A percentile compares a stretch with the other conserved stretches of the same genome.
These are phyloP conservation scores for Luperina nickerlii DNA, from an alignment of 2,888 invertebrate species.

Conservation along the genomic window DNA sequence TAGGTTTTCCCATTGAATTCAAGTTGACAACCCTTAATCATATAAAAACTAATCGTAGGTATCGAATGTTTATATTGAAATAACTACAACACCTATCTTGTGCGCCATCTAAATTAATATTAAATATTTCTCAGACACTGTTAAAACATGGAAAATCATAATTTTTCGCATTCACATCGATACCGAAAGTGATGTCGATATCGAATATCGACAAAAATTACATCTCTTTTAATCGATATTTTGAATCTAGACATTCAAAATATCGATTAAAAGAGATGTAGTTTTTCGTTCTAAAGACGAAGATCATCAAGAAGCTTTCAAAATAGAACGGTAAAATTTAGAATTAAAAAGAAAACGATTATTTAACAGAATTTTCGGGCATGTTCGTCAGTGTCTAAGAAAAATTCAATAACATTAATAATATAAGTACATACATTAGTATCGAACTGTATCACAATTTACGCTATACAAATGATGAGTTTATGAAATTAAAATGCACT, in stretches of 20 bases:
- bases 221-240: background rate
- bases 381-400: slow-evolving; percentile 22
- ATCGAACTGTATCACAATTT: slow-evolving; percentile 56
- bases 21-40: slow-evolving; percentile 45
- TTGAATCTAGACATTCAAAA: too few species aligned
- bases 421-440: slow-evolving; percentile 50
- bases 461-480: slow-evolving; percentile 35
- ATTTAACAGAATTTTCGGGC: background rate
- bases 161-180: background rate
- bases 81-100: slow-evolving; percentile 33
- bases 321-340: background rate
- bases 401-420: slow-evolving; percentile 41
- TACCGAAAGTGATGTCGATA: background rate
- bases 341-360: too few species aligned
- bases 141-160: background rate
- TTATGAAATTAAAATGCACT: slow-evolving; percentile 49
- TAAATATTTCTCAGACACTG: slow-evolving; percentile 23
- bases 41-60: slow-evolving; percentile 31
- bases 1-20: background rate
- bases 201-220: background rate
- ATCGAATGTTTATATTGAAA: slow-evolving; percentile 17
- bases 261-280: too few species aligned
- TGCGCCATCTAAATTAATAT: slow-evolving; percentile 38
- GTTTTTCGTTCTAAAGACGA: too few species aligned
- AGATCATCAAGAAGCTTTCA: background rate